Conservation (phyloP, 2,797 vertebrate genomes). For the Trachops cirrhosus region DNA sequence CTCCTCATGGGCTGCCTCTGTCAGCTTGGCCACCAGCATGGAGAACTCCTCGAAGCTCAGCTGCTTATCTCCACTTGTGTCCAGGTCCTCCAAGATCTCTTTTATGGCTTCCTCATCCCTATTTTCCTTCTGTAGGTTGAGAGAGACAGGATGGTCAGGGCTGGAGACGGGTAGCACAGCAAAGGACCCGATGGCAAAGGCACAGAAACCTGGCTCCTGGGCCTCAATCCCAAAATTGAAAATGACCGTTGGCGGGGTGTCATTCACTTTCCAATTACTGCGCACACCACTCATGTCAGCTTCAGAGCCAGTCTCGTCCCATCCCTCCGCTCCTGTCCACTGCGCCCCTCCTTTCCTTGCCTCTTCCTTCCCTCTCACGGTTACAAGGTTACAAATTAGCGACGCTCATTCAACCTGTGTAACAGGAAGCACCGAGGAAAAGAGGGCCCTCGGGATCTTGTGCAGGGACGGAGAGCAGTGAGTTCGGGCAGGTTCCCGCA, state of each 20-base stretch:
- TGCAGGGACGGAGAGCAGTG: neutral
- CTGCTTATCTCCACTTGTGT: conserved; percentile 45
- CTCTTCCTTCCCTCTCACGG: neutral
- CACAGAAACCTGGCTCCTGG: neutral
- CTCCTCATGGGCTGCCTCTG: conserved; percentile 20
- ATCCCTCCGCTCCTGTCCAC: fast-evolving
- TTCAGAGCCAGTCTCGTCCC: too few relatives aligned
- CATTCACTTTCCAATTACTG: fast-evolving
- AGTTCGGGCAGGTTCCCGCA: too few relatives aligned
- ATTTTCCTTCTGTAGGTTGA: neutral
- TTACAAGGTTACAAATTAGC: neutral
- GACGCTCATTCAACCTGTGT: neutral
- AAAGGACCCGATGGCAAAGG: neutral
- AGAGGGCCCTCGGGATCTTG: neutral
- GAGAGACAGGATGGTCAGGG: neutral
- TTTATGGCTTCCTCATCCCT: fast-evolving
- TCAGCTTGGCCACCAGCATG: conserved; percentile 18
- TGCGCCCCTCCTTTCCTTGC: fast-evolving
- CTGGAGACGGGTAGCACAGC: fast-evolving
- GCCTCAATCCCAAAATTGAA: neutral
- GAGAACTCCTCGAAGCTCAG: conserved; percentile 63
- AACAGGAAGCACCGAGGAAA: neutral
- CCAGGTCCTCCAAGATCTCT: conserved; percentile 65
- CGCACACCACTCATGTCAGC: fast-evolving
- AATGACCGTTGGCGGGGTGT: fast-evolving